Evolutionary conservation across 2,113 vertebrate genomes (phyloP), one percentile per base, ranked within the genome.

Genomic region (Vimba vimba): DNA sequence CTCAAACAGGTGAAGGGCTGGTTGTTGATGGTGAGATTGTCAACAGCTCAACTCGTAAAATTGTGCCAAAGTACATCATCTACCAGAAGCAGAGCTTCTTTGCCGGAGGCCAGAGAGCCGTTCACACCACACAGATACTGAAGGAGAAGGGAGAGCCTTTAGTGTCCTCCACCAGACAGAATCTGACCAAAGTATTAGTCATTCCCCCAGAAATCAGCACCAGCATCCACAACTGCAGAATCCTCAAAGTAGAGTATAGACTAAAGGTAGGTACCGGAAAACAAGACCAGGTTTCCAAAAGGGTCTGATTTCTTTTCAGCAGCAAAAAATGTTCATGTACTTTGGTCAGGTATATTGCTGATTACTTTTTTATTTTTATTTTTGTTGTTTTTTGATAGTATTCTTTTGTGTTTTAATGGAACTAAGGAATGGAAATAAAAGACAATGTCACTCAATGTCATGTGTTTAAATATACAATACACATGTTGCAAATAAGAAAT

Each of bases 211-310:
- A 68, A 66, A 47, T 86, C 33, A 83, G 47, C 69, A 59, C 74
- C 43, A 75, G 79, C n/a, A 76, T 89, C 17, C 25, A 83, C 45
- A 89, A 79, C 81, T 86, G 83, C 75, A 21, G 57, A 25, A 83
- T 83, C 36, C 55, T 89, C 69, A 83, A 82, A 79, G 88, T 87
- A 21, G 80, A 89, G 60, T 89, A 89, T 7, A 87, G 83, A 71
- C 47, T 79, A 3, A 83, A 68, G 79, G 88, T 87, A 73, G 50
- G 66, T 30, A 11, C 25, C 23, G 4, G 3, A 62, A 39, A 80
- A 73, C 43, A 79, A 66, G 27, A 25, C 19, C 30, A 62, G 11
- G 1, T 43, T 60, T 55, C 5, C 77, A 13, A n/a, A n/a, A n/a
- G 5, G 39, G 23, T 45, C 43, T 39, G 10, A n/a, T 79, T 78